Base-by-base conservation (phyloP, 2,797 vertebrate species). In the Chiloscyllium punctatum region DNA sequence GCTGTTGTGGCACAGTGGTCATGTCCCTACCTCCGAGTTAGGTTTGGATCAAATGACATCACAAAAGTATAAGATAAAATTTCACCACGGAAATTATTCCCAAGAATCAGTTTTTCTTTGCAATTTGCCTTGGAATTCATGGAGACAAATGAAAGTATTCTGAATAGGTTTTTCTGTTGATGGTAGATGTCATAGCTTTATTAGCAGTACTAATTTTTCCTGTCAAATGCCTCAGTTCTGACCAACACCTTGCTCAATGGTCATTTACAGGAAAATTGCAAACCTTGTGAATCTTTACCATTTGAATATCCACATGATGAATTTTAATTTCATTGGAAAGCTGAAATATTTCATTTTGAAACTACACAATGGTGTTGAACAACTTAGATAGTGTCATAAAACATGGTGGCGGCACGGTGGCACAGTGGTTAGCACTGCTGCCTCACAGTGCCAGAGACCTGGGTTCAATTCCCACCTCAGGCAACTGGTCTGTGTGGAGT, bases 81-180 rank as follows among this genome's bases (percentile, higher is more conserved):
- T 92, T 92, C 53, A 92, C 3, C 90, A n/a, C 90, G 69, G 62
- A 92, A 69, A 69, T 92, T 92, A 92, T 92, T 69, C 90, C 90
- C 66, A 69, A n/a, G 66, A 69, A 62, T 92, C 62, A 92, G 66
- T 92, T 92, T 90, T 90, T 66, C 66, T 37, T 92, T 92, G 21
- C 69, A n/a, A 69, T 92, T 92, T 92, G 62, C 66, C 16, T 27
- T 90, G 30, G 87, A 66, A 13, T 62, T 92, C 53, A 66, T n/a
- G 16, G 16, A 90, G 87, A 90, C 16, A 66, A 90, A 62, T 90
- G 53, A 90, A 90, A 90, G 57, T 53, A 62, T 57, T 33, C 27
- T 90, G 87, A 90, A 16, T 62, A 1, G 27, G 33, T 27, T 62
- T 90, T 90, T n/a, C 33, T 66, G 62, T 92, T 92, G 87, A 21